Percentiles rank a stretch among this genome's conserved stretches.
Evolutionary conservation across 2,797 vertebrate species (phyloP).

Genomic region (Peromyscus attwateri): DNA sequence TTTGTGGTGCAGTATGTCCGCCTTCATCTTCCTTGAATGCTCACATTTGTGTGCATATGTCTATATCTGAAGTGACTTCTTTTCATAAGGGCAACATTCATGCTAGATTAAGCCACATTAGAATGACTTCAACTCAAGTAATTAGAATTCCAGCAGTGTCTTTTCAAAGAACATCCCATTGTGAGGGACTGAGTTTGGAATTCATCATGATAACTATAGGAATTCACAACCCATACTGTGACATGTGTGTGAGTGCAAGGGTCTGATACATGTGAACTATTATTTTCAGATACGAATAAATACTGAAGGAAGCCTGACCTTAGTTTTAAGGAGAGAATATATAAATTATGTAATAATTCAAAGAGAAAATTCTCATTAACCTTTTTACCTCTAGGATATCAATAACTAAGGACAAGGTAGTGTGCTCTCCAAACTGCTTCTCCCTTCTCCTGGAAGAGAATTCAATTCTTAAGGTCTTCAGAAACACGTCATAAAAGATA

Average conservation of each 20-base stretch:
- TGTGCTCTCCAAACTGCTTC: background rate
- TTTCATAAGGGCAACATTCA: background rate
- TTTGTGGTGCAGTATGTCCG: background rate
- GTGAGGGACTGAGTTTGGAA: background rate
- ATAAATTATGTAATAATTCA: background rate
- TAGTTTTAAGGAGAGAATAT: background rate
- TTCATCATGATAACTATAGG: background rate
- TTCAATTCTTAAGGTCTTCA: constrained; percentile 46
- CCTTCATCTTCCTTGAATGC: background rate
- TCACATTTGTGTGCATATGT: background rate
- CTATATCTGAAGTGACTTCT: background rate
- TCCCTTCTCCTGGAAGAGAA: background rate
- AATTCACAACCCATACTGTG: background rate
- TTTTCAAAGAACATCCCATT: constrained; percentile 4
- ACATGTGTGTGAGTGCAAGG: background rate
- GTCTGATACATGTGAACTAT: background rate
- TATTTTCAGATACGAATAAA: background rate
- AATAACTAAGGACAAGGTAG: background rate
- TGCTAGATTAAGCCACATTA: background rate
- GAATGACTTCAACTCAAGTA: background rate
- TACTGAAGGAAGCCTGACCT: background rate
- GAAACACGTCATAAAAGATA: constrained; percentile 7
- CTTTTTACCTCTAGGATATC: background rate
- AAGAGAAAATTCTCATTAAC: background rate
- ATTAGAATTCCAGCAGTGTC: background rate